Percentiles rank a stretch among this genome's conserved stretches.
phyloP scores from a whole-genome alignment of 2,888 invertebrate genomes.

The Calameuta idolon region DNA sequence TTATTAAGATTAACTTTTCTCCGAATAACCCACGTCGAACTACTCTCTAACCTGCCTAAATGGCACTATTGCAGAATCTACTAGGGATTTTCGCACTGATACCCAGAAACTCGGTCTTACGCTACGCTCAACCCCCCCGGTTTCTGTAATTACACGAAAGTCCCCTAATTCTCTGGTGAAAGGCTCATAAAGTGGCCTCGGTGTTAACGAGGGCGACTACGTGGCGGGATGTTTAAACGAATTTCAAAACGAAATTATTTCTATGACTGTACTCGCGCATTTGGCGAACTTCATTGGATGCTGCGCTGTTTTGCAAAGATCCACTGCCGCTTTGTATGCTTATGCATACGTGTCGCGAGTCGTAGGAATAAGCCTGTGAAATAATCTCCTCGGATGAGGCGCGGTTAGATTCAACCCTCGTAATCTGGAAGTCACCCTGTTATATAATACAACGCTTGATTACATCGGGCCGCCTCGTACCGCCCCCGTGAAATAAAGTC shows the following conservation, averaged over 20 bases:
- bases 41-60: not conserved
- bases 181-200: not conserved
- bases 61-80: not conserved
- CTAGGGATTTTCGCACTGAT: not conserved
- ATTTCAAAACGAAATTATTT: not conserved
- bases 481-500: slow-evolving; percentile 46
- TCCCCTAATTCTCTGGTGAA: not conserved
- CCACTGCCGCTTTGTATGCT: not conserved
- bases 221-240: not conserved
- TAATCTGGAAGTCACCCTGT: slow-evolving; percentile 56
- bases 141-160: not conserved
- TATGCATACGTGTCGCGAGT: not conserved
- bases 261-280: not conserved
- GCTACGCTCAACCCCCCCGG: not conserved
- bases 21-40: slow-evolving; percentile 29
- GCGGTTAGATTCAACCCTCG: slow-evolving; percentile 31
- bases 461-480: slow-evolving; percentile 52
- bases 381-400: slow-evolving; percentile 1
- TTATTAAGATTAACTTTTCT: slow-evolving; percentile 68
- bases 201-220: not conserved
- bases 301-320: not conserved
- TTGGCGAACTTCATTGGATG: not conserved
- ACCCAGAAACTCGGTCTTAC: not conserved
- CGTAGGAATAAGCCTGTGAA: not conserved
- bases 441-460: slow-evolving; percentile 62